These are phyloP conservation scores for Eulemur rubriventer DNA, from an alignment of 2,797 vertebrate species.

Conservation along the genomic window DNA sequence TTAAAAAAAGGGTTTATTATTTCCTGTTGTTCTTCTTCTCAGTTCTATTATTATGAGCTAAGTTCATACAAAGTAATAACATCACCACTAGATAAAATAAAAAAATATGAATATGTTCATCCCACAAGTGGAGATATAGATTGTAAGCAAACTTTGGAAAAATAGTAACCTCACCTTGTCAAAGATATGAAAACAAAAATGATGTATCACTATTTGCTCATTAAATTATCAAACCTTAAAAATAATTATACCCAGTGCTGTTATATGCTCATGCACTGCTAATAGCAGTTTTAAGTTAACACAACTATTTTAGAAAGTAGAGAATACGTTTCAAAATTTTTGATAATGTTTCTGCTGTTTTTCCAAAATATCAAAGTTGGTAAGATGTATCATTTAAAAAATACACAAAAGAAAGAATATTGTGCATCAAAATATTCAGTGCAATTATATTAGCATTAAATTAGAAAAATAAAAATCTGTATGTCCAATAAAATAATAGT, in stretches of 20 bases:
- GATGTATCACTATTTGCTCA: background rate
- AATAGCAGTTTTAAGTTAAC: background rate
- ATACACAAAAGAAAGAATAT: background rate
- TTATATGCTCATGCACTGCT: background rate
- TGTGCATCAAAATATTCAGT: background rate
- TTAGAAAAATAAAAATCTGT: conserved; percentile 13
- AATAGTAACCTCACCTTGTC: background rate
- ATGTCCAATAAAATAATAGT: background rate
- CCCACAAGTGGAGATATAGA: background rate
- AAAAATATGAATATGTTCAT: background rate
- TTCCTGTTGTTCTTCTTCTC: background rate
- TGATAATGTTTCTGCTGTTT: background rate
- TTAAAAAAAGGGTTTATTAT: background rate
- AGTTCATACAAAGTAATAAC: background rate
- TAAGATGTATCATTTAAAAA: background rate
- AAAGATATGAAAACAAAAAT: background rate
- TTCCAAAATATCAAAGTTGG: background rate
- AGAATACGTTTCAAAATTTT: background rate
- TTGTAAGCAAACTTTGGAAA: background rate
- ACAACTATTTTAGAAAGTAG: background rate
- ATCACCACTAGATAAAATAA: background rate
- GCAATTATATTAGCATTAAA: background rate
- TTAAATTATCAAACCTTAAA: background rate
- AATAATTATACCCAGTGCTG: background rate
- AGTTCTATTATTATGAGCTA: background rate